Percentiles rank a stretch among this genome's conserved stretches.
phyloP scores from a whole-genome alignment of 92 coral and sea anemone species.

The Palythoa heliodiscus region DNA sequence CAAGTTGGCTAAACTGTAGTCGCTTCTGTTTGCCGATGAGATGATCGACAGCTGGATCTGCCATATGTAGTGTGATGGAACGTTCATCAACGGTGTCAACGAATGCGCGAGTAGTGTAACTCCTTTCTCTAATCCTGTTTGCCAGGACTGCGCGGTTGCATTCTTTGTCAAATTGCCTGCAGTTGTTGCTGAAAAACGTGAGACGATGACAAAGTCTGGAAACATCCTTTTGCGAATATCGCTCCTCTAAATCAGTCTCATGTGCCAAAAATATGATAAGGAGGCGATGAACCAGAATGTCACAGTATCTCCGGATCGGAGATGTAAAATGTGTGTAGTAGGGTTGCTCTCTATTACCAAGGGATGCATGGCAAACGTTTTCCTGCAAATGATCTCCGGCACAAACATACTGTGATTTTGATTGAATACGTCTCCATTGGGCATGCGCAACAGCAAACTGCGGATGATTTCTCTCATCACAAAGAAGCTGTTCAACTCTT shows the following conservation, averaged over 20 bases:
- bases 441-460: slow-evolving; percentile 67
- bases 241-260: slow-evolving; percentile 7
- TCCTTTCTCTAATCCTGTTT: slow-evolving; percentile 45
- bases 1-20: background rate
- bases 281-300: slow-evolving; percentile 84
- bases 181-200: too few relatives aligned
- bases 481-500: slow-evolving; percentile 50
- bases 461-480: slow-evolving; percentile 60
- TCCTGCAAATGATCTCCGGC: slow-evolving; percentile 33
- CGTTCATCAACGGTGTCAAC: slow-evolving; percentile 64
- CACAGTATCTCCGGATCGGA: slow-evolving; percentile 92
- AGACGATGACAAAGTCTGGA: too few relatives aligned
- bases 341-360: slow-evolving; percentile 31
- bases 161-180: background rate
- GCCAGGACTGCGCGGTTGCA: slow-evolving; percentile 74
- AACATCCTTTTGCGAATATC: slow-evolving; percentile 50
- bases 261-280: slow-evolving; percentile 36
- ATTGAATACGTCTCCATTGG: slow-evolving; percentile 61
- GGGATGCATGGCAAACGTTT: slow-evolving; percentile 24
- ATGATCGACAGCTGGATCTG: background rate
- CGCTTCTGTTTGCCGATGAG: background rate
- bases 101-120: slow-evolving; percentile 51
- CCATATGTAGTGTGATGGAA: slow-evolving; percentile 38
- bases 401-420: slow-evolving; percentile 55
- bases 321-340: slow-evolving; percentile 86